phyloP scores from a whole-genome alignment of 2,888 invertebrate genomes.

The Luperina nickerlii region DNA sequence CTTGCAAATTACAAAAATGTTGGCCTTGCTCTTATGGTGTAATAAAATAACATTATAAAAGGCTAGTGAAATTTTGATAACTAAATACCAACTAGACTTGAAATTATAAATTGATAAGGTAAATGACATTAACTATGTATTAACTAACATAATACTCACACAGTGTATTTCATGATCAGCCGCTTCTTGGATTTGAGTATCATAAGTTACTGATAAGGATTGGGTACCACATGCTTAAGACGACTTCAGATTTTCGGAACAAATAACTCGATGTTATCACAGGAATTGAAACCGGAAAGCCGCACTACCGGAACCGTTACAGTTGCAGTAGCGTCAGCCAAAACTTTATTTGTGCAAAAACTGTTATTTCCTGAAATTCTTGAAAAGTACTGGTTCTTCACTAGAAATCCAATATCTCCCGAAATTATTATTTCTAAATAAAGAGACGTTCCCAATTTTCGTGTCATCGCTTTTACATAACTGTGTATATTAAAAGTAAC shows the following conservation, averaged over 20 bases:
- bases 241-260: constrained; percentile 56
- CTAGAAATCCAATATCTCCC: not conserved
- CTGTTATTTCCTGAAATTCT: not conserved
- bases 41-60: constrained; percentile 87
- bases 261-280: constrained; percentile 30
- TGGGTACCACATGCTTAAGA: constrained; percentile 49
- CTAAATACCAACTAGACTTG: constrained; percentile 88
- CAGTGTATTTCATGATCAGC: constrained; percentile 51
- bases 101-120: constrained; percentile 84
- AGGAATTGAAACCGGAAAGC: constrained; percentile 47
- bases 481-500: constrained; percentile 3
- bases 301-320: not conserved
- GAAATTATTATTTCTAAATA: too few relatives aligned
- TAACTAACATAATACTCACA: constrained; percentile 62
- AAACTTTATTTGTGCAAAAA: not conserved
- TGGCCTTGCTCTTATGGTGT: constrained; percentile 87
- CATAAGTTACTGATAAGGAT: constrained; percentile 53
- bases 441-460: constrained; percentile 24
- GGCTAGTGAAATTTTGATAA: constrained; percentile 91
- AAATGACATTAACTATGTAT: constrained; percentile 72
- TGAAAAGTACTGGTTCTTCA: not conserved
- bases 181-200: constrained; percentile 59
- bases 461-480: constrained; percentile 3
- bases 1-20: constrained; percentile 80
- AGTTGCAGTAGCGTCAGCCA: constrained; percentile 7